Percentiles rank a stretch among this genome's conserved stretches.
phyloP scores from a whole-genome alignment of 92 coral and sea anemone genomes.

The Heteractis magnifica region DNA sequence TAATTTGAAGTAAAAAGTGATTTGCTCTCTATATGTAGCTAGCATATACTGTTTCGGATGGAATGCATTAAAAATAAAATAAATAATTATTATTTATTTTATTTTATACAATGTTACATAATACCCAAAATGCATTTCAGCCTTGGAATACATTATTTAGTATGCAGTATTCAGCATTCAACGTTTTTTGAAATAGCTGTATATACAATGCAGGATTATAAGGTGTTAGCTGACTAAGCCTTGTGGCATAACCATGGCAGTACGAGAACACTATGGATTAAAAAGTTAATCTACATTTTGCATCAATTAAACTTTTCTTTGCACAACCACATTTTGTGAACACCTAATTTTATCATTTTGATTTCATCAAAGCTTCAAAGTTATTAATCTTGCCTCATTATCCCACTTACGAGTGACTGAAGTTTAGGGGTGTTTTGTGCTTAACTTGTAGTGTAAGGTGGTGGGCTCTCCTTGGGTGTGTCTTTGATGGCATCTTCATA shows the following conservation, averaged over 20 bases:
- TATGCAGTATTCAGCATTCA: no score
- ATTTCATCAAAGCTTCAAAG: background rate
- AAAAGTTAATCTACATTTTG: background rate
- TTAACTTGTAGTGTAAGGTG: conserved; percentile 73
- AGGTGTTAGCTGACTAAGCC: no score
- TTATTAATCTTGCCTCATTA: background rate
- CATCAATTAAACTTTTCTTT: background rate
- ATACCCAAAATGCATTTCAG: no score
- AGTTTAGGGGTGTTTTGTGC: background rate
- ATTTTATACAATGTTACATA: no score
- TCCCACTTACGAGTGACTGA: background rate
- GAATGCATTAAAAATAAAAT: no score
- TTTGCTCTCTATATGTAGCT: no score
- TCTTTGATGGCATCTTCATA: conserved; percentile 98
- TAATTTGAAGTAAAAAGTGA: no score
- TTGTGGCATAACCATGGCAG: background rate
- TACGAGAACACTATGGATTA: background rate
- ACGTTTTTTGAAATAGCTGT: no score
- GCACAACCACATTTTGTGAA: background rate
- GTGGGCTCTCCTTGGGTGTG: conserved; percentile 93
- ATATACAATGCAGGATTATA: no score
- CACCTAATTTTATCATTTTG: background rate
- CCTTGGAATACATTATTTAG: no score
- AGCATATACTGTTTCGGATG: no score
- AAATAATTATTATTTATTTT: no score